Conservation (phyloP, 2,113 vertebrate genomes). For the Tiliqua scincoides region DNA sequence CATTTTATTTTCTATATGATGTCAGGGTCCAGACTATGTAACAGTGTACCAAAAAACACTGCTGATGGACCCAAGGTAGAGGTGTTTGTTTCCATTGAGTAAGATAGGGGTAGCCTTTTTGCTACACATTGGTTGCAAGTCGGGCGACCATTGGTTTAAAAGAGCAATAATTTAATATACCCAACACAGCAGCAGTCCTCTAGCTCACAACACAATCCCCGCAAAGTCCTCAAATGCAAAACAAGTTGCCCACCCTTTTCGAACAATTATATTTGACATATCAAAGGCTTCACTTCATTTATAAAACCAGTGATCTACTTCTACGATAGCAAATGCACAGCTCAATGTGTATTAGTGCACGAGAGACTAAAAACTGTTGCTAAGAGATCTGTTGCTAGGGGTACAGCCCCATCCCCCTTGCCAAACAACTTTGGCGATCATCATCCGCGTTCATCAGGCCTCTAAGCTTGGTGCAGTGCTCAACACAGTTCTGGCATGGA, state of each 20-base stretch:
- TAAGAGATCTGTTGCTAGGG: conserved; percentile 80
- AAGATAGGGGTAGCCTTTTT: no score
- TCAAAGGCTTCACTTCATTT: neutral
- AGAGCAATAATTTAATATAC: neutral
- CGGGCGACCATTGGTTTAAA: no score
- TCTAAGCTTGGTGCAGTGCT: conserved; percentile 43
- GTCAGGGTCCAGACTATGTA: neutral
- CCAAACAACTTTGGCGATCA: conserved; percentile 59
- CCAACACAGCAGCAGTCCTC: neutral
- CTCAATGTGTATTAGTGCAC: conserved; percentile 48
- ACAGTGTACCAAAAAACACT: no score
- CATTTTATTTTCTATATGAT: neutral
- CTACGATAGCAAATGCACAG: conserved; percentile 4
- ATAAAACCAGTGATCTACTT: neutral
- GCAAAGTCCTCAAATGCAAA: neutral
- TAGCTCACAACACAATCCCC: no score
- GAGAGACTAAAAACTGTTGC: conserved; percentile 66
- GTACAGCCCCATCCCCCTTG: conserved; percentile 67
- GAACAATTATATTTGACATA: neutral
- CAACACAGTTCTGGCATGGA: neutral
- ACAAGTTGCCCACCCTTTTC: neutral
- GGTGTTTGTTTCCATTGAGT: no score
- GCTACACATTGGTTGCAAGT: no score
- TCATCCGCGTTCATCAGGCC: conserved; percentile 48
- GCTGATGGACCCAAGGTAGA: no score